Conservation (phyloP, 2,113 vertebrate genomes). For the Mustelus asterias region DNA sequence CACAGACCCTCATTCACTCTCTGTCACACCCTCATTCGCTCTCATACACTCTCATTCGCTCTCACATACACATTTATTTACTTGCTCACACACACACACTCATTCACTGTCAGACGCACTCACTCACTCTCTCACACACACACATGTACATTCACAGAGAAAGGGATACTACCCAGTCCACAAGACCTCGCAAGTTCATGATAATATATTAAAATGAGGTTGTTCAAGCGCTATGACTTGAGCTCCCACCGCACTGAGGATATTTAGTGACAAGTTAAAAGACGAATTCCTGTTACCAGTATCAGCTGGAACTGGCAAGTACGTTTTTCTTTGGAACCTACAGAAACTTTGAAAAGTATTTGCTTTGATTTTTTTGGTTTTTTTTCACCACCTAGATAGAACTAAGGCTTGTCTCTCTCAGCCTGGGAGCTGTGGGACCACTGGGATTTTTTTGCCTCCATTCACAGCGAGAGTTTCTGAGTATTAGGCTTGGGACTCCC, state of each 20-base stretch:
- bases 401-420: neutral
- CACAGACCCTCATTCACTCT: too few species aligned
- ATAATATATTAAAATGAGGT: neutral
- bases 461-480: neutral
- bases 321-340: neutral
- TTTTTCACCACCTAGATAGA: neutral
- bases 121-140: too few species aligned
- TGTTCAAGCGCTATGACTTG: neutral
- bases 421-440: neutral
- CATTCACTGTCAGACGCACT: too few species aligned
- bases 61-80: too few species aligned
- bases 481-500: neutral
- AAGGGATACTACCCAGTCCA: too few species aligned
- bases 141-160: too few species aligned
- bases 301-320: neutral
- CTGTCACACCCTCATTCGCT: too few species aligned
- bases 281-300: neutral
- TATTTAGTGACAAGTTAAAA: neutral
- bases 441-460: neutral
- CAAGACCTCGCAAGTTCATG: neutral
- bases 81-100: too few species aligned
- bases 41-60: too few species aligned
- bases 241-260: neutral
- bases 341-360: neutral
- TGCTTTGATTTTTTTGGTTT: neutral